phyloP scores from a whole-genome alignment of 2,797 vertebrate species.

The Tadarida brasiliensis region DNA sequence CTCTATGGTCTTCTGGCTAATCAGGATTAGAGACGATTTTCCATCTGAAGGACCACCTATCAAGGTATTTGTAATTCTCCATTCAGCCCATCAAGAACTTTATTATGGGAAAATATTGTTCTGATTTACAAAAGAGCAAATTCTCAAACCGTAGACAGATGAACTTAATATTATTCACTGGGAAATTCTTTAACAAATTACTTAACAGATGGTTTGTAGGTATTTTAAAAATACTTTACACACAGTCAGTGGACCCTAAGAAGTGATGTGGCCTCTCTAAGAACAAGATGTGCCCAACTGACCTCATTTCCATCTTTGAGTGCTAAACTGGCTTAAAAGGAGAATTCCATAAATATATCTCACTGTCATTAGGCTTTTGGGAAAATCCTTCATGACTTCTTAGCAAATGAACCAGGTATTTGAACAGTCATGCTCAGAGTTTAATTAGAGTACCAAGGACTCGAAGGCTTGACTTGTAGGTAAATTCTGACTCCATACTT shows the following conservation, averaged over 20 bases:
- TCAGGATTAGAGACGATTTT: constrained; percentile 69
- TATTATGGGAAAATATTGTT: constrained; percentile 67
- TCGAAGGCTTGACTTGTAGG: not conserved
- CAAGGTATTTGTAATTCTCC: constrained; percentile 71
- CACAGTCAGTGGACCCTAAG: not conserved
- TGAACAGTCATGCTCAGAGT: not conserved
- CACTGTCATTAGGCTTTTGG: not conserved
- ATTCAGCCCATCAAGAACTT: constrained; percentile 57
- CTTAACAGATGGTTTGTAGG: constrained; percentile 32
- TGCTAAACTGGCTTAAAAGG: not conserved
- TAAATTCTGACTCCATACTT: not conserved
- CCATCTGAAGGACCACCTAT: constrained; percentile 74
- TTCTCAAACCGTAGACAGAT: not conserved
- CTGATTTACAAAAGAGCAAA: constrained; percentile 66
- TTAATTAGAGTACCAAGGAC: not conserved
- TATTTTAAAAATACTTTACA: not conserved
- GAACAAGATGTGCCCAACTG: not conserved
- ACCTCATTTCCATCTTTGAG: not conserved
- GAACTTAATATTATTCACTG: constrained; percentile 45
- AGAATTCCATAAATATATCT: not conserved
- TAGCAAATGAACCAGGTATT: not conserved
- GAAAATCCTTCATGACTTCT: not conserved
- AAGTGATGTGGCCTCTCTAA: not conserved
- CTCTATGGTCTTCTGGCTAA: not conserved
- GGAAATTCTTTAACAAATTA: constrained; percentile 22